These are phyloP conservation scores for Sebastes hubbsi DNA, from an alignment of 2,797 vertebrate genomes.

Conservation along the genomic window DNA sequence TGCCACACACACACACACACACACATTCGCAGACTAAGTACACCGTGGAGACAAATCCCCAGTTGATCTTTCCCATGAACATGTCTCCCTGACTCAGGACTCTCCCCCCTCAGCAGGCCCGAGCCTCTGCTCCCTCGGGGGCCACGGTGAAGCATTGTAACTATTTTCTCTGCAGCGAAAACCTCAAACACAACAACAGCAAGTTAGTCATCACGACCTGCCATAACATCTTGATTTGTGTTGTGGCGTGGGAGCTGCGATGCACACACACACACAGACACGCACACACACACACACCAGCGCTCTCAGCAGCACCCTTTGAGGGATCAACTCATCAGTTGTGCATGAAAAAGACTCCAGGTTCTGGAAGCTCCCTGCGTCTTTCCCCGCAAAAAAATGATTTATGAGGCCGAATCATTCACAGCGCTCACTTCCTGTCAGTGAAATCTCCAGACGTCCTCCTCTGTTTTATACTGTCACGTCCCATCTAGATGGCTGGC, in stretches of 20 bases:
- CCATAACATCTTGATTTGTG: constrained; percentile 72
- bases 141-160: constrained; percentile 53
- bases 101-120: constrained; percentile 12
- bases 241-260: constrained; percentile 52
- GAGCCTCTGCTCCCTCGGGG: constrained; percentile 44
- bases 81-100: constrained; percentile 50
- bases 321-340: constrained; percentile 55
- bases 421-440: constrained; percentile 86
- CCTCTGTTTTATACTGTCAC: constrained; percentile 75
- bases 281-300: constrained; percentile 17
- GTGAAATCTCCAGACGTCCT: constrained; percentile 83
- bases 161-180: constrained; percentile 58
- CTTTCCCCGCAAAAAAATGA: constrained; percentile 71
- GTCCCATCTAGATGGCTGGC: constrained; percentile 67
- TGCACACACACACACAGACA: constrained; percentile 5
- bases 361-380: constrained; percentile 63
- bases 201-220: constrained; percentile 59
- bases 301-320: constrained; percentile 42
- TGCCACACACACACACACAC: constrained; percentile 4
- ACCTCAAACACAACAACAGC: constrained; percentile 70
- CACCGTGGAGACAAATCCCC: constrained; percentile 62
- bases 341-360: constrained; percentile 43
- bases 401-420: constrained; percentile 85
- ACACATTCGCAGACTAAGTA: constrained; percentile 45
- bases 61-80: constrained; percentile 72